phyloP scores from a whole-genome alignment of 2,113 vertebrate species.

The Taxidea taxus region DNA sequence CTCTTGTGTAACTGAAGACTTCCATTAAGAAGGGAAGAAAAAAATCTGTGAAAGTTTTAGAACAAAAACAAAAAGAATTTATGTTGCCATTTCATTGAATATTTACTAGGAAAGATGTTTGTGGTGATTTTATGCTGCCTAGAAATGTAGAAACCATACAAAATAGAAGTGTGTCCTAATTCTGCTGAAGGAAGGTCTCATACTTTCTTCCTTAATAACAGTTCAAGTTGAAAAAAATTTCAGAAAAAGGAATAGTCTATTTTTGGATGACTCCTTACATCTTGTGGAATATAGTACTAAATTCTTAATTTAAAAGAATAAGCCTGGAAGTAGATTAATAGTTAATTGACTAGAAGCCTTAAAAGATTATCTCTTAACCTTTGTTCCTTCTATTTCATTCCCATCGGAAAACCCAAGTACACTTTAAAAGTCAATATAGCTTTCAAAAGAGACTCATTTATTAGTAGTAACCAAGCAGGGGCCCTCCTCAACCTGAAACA shows the following conservation, averaged over 20 bases:
- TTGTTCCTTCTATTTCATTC: not conserved
- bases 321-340: not conserved
- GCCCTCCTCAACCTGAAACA: not conserved
- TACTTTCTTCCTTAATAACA: not conserved
- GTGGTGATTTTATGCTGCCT: not conserved
- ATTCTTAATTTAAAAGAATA: not conserved
- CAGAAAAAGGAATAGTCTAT: not conserved
- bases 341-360: not conserved
- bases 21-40: not conserved
- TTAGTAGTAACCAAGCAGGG: not conserved
- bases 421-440: not conserved
- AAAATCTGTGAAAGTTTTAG: conserved; percentile 15
- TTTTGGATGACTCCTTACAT: not conserved
- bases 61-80: conserved; percentile 36
- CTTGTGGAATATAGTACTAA: not conserved
- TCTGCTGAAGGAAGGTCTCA: not conserved
- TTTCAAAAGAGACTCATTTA: not conserved
- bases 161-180: not conserved
- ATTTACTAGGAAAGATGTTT: conserved; percentile 16
- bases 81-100: not conserved
- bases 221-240: not conserved
- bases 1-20: conserved; percentile 39
- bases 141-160: not conserved
- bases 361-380: not conserved
- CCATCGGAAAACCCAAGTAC: not conserved